Evolutionary conservation across 2,113 vertebrate genomes (phyloP).

Genomic region (Nothoprocta pentlandii): DNA sequence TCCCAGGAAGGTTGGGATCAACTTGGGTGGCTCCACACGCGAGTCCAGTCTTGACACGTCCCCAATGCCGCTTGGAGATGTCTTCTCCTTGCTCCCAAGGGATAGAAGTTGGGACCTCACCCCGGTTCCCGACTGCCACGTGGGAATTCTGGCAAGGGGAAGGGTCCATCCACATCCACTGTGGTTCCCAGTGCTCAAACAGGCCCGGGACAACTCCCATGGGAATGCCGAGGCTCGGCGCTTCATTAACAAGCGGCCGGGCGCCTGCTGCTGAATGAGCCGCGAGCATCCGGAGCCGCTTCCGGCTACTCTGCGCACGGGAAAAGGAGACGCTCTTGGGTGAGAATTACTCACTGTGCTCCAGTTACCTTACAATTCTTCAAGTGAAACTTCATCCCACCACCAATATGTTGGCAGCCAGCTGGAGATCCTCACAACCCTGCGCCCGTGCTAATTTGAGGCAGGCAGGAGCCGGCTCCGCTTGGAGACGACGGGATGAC

Average conservation of each 20-base stretch:
- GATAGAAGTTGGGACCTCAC: not conserved
- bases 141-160: not conserved
- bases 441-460: not conserved
- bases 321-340: slow-evolving; percentile 15
- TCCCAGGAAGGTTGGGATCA: not conserved
- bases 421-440: slow-evolving; percentile 51
- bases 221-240: not conserved
- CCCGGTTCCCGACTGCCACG: fast-evolving
- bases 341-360: slow-evolving; percentile 56
- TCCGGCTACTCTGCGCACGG: not conserved
- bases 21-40: fast-evolving
- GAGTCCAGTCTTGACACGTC: not conserved
- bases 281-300: not conserved
- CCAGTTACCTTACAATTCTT: slow-evolving; percentile 61
- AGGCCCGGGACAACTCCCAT: fast-evolving
- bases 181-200: not conserved
- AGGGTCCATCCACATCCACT: not conserved
- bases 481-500: not conserved
- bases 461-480: slow-evolving; percentile 22
- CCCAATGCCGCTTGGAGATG: not conserved
- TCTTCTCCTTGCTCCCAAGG: not conserved
- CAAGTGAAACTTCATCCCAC: slow-evolving; percentile 40
- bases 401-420: slow-evolving; percentile 53
- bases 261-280: slow-evolving; percentile 12
- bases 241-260: not conserved